phyloP scores from a whole-genome alignment of 2,113 vertebrate genomes.

The Macquaria ambigua region DNA sequence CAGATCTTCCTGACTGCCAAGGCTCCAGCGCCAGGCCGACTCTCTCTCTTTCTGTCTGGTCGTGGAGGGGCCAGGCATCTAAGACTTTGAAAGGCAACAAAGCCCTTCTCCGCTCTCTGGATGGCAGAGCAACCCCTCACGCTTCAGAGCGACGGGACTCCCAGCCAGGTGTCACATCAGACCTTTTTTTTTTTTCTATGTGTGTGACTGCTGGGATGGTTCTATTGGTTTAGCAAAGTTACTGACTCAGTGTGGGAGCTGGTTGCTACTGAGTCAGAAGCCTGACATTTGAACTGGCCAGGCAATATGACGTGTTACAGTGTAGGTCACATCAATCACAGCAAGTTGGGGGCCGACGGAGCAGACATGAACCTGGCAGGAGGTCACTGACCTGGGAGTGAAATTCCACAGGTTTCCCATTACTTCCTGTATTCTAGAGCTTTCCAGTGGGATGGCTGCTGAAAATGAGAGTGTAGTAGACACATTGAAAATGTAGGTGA shows the following conservation, averaged over 20 bases:
- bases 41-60: conserved; percentile 68
- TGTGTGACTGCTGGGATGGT: conserved; percentile 18
- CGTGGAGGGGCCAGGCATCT: conserved; percentile 51
- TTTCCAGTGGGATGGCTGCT: not conserved
- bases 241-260: conserved; percentile 39
- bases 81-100: conserved; percentile 55
- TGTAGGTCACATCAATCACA: conserved; percentile 53
- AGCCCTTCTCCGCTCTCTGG: conserved; percentile 23
- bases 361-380: conserved; percentile 55
- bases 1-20: conserved; percentile 78
- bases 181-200: conserved; percentile 19
- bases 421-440: conserved; percentile 36
- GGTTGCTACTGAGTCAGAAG: conserved; percentile 58
- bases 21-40: conserved; percentile 67
- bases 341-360: conserved; percentile 11
- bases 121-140: conserved; percentile 39
- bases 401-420: conserved; percentile 51
- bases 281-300: conserved; percentile 51
- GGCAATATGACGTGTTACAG: conserved; percentile 34
- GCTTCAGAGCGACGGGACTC: conserved; percentile 24
- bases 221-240: conserved; percentile 38
- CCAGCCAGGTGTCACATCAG: conserved; percentile 55
- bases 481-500: not conserved
- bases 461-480: not conserved
- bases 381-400: conserved; percentile 38